Base-by-base conservation (phyloP, 2,888 invertebrate species). In the Harmothoe impar region DNA sequence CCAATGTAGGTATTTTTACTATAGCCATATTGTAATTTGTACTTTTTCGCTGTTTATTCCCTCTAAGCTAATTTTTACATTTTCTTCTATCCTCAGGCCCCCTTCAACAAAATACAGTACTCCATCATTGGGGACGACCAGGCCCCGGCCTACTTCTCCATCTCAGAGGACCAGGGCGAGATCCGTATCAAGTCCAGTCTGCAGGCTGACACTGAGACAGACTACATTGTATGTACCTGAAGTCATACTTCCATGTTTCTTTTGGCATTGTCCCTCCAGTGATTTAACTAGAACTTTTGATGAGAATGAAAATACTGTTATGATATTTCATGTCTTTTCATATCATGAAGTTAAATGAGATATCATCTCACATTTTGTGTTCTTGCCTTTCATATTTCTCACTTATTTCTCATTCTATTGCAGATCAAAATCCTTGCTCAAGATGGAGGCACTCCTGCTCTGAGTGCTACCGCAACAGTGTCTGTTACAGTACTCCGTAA, bases 381-480 rank as follows among this genome's bases (percentile, higher is more conserved):
- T 43, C 43, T 43, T 43, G 10, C 10, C 3, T 43, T 43, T 43
- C 43, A 43, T 10, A 43, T 43, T 43, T 43, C 43, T 43, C 43
- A 43, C 43, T 43, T 10, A 43, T 43, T 43, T 10, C 43, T 43
- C 10, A 3, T 62, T 62, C 62, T 62, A 3, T 92, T 93, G 7
- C 91, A 95, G 95, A 89, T 95, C 31, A 91, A 90, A 35, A 92
- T 95, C 7, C 91, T 91, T 78, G 94, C 93, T 0, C 91, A 91
- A 43, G 95, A 95, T 91, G 93, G 93, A 25, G 95, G 95, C 25
- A 92, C 93, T 3, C 93, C 93, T 7, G 92, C 94, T 0, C 81
- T 72, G n/a, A 85, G 77, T 31, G 77, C 92, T 86, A 93, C 92
- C 7, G 92, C 92, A 17, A 93, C 92, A 33, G 92, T 93, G n/a